These are phyloP conservation scores for Samia ricini DNA, from an alignment of 1,140 invertebrate species.

Conservation along the genomic window DNA sequence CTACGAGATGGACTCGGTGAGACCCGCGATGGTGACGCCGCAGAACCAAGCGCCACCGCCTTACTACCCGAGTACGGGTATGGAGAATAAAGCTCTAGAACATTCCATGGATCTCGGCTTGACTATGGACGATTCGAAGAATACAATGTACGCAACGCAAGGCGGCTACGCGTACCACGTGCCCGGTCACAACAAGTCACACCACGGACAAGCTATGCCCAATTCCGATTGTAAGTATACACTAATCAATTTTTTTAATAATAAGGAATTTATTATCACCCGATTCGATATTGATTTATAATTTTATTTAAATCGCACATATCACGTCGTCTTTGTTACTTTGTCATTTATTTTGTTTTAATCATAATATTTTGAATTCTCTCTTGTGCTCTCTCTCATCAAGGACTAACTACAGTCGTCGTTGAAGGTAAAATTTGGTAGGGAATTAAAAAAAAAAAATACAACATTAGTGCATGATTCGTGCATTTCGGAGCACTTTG, in stretches of 20 bases:
- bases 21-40: slow-evolving; percentile 87
- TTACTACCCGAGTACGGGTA: slow-evolving; percentile 88
- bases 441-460: neutral
- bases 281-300: neutral
- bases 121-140: slow-evolving; percentile 89
- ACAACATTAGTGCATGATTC: slow-evolving; percentile 17
- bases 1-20: slow-evolving; percentile 91
- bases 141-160: slow-evolving; percentile 87
- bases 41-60: slow-evolving; percentile 91
- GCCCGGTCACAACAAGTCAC: slow-evolving; percentile 60
- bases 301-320: neutral
- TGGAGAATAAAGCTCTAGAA: slow-evolving; percentile 94
- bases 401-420: slow-evolving; percentile 67
- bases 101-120: slow-evolving; percentile 90
- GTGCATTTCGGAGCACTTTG: slow-evolving; percentile 22
- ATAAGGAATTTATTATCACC: neutral
- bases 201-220: slow-evolving; percentile 80
- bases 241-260: neutral
- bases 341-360: slow-evolving; percentile 25
- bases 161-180: slow-evolving; percentile 91
- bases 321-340: slow-evolving; percentile 11
- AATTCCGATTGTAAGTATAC: slow-evolving; percentile 85
- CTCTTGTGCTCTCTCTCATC: slow-evolving; percentile 55
- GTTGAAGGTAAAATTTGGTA: slow-evolving; percentile 54
- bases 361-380: slow-evolving; percentile 35